phyloP scores from a whole-genome alignment of 2,113 vertebrate species.

The Scortum barcoo region DNA sequence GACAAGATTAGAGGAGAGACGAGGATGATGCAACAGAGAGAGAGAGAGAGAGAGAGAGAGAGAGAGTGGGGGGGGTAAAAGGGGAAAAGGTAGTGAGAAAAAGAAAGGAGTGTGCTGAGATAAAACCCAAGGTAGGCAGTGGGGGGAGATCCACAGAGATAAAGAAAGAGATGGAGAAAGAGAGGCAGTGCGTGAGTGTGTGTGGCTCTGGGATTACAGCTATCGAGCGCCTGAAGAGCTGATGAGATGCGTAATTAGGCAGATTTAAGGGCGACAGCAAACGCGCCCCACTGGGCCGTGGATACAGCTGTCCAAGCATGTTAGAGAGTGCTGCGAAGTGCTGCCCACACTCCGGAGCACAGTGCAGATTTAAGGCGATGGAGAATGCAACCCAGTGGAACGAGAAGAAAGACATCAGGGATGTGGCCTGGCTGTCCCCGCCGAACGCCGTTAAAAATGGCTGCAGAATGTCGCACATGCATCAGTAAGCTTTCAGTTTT shows the following conservation, averaged over 20 bases:
- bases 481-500: not conserved
- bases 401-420: conserved; percentile 36
- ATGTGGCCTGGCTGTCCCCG: conserved; percentile 30
- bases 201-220: conserved; percentile 62
- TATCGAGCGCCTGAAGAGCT: conserved; percentile 65
- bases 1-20: conserved; percentile 47
- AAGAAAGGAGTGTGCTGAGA: conserved; percentile 34
- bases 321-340: conserved; percentile 57
- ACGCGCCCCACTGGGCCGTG: conserved; percentile 56
- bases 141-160: conserved; percentile 41
- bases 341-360: conserved; percentile 33
- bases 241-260: conserved; percentile 80
- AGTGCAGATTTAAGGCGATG: conserved; percentile 43
- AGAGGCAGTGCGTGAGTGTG: conserved; percentile 26
- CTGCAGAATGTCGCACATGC: conserved; percentile 6
- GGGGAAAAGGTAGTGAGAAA: conserved; percentile 23
- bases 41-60: not conserved
- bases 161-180: conserved; percentile 27
- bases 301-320: conserved; percentile 70
- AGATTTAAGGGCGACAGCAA: conserved; percentile 74
- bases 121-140: conserved; percentile 32
- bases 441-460: conserved; percentile 1
- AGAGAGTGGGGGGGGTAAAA: too few species aligned
- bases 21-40: conserved; percentile 36
- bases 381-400: conserved; percentile 38